These are phyloP conservation scores for Pristionchus exspectatus DNA, from an alignment of 2,888 invertebrate species.

Conservation along the genomic window DNA sequence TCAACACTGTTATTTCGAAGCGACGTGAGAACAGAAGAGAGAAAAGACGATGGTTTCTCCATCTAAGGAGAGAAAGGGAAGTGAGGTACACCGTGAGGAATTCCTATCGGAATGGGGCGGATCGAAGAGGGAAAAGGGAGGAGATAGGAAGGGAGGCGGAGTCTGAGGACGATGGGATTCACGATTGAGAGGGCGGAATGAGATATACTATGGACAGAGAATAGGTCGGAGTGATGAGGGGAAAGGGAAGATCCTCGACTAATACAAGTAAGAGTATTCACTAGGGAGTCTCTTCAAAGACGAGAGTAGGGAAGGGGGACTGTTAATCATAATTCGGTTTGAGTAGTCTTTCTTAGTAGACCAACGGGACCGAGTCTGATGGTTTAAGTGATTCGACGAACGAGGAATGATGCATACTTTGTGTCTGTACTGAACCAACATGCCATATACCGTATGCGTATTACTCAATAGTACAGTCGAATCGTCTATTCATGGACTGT, in stretches of 20 bases:
- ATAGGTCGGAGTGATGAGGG: not conserved
- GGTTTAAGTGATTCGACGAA: not conserved
- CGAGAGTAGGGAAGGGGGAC: not conserved
- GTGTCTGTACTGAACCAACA: not conserved
- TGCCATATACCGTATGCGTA: not conserved
- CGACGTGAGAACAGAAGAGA: not conserved
- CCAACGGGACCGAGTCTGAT: slow-evolving; percentile 13
- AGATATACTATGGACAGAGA: not conserved
- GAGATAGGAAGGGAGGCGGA: not conserved
- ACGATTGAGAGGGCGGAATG: slow-evolving; percentile 40
- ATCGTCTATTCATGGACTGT: not conserved
- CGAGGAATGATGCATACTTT: not conserved
- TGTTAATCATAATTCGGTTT: not conserved
- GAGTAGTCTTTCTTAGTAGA: not conserved
- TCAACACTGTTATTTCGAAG: slow-evolving; percentile 32
- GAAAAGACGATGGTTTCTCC: not conserved
- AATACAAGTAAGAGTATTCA: not conserved
- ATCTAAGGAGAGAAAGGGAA: not conserved
- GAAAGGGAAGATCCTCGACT: not conserved
- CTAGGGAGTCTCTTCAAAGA: not conserved
- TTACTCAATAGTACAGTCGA: not conserved
- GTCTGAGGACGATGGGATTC: not conserved
- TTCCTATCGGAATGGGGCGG: slow-evolving; percentile 15
- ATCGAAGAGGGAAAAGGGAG: not conserved
- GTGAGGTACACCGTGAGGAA: not conserved